These are phyloP conservation scores for Lutraria rhynchaena DNA, from an alignment of 1,140 invertebrate genomes.

Conservation along the genomic window DNA sequence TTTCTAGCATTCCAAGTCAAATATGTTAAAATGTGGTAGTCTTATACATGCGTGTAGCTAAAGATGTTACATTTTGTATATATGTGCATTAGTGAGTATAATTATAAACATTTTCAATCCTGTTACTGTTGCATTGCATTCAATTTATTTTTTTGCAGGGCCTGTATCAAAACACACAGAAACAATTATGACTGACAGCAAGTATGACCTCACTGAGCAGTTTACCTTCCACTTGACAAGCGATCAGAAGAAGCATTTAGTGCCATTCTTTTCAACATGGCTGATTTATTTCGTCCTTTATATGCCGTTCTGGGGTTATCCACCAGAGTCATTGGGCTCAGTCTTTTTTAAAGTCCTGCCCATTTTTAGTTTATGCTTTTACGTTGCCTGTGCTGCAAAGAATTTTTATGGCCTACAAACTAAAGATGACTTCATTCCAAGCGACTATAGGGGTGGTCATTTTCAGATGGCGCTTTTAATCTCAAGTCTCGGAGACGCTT, in stretches of 20 bases:
- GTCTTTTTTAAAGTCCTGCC: conserved; percentile 61
- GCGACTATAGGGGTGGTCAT: conserved; percentile 14
- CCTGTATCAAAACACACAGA: background rate
- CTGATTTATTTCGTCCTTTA: conserved; percentile 52
- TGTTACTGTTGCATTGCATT: too few species aligned
- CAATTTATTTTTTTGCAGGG: too few species aligned
- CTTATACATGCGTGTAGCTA: too few species aligned
- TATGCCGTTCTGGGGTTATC: conserved; percentile 51
- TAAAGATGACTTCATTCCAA: conserved; percentile 17
- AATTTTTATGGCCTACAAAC: conserved; percentile 25
- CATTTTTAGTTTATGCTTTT: conserved; percentile 48
- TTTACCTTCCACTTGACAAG: conserved; percentile 13
- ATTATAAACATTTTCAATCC: too few species aligned
- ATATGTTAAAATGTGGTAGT: too few species aligned
- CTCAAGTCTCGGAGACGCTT: conserved; percentile 61
- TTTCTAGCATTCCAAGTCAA: too few species aligned
- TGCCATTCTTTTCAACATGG: conserved; percentile 57
- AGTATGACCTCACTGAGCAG: conserved; percentile 27
- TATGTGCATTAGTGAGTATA: too few species aligned
- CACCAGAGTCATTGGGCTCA: conserved; percentile 51
- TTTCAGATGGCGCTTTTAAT: conserved; percentile 55
- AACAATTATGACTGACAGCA: conserved; percentile 16
- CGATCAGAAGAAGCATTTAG: conserved; percentile 29
- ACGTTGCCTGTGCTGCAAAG: conserved; percentile 31
- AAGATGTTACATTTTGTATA: too few species aligned